phyloP scores from a whole-genome alignment of 2,797 vertebrate genomes.

The Phrynocephalus guinanensis region DNA sequence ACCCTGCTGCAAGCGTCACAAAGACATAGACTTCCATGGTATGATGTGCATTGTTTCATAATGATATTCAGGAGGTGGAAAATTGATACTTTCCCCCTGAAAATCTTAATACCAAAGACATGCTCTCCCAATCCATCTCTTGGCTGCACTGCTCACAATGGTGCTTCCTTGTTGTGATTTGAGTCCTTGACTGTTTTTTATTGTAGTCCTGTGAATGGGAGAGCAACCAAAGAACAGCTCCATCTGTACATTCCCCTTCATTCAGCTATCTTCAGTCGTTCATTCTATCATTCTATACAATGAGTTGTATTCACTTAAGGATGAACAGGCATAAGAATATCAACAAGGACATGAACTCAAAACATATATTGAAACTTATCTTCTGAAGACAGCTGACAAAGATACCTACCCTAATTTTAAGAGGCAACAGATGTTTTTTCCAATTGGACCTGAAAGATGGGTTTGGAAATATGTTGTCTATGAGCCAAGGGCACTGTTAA shows the following conservation, averaged over 20 bases:
- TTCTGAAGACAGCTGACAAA: background rate
- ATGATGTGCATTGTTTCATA: no score
- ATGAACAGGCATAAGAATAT: background rate
- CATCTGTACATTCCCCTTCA: background rate
- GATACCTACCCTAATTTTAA: background rate
- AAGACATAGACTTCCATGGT: no score
- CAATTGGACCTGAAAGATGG: no score
- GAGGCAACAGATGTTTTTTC: background rate
- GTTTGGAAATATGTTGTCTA: no score
- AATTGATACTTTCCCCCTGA: no score
- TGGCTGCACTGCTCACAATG: background rate
- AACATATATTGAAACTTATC: background rate
- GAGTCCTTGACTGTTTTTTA: background rate
- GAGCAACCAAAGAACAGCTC: background rate
- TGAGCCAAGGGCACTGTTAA: no score
- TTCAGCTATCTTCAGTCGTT: background rate
- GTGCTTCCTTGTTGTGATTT: background rate
- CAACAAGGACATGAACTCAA: background rate
- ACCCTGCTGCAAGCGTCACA: no score
- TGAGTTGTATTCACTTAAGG: background rate
- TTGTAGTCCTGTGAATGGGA: background rate
- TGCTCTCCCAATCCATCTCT: no score
- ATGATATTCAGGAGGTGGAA: no score
- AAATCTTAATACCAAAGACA: no score
- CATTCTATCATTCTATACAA: background rate